Base-by-base conservation (phyloP, 2,113 vertebrate genomes). In the Ahaetulla prasina region DNA sequence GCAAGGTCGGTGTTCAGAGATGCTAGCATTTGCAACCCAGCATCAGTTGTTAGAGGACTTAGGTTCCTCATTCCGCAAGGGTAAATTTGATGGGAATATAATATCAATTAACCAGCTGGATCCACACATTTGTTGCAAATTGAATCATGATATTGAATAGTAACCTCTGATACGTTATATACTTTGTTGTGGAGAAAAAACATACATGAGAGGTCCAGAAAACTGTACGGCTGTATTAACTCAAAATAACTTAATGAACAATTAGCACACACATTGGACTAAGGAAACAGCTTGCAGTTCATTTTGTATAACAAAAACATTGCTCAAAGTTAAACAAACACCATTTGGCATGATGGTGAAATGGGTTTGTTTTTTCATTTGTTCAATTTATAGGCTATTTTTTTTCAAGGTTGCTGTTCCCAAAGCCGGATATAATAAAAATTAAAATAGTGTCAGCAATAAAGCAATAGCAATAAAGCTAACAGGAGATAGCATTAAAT, bases 281-380 rank as follows among this genome's bases (percentile, higher is more conserved):
- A 68, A 90, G 49, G 45, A 50, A 90, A 49, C 27, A 90, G 89
- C 8, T 50, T 63, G 27, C 27, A 68, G 14, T 68, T 57, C 14
- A 89, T 57, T 86, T 89, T 35, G 18, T 88, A 18, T 39, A 0
- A 0, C 2, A 39, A 80, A 55, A 90, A 63, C 20, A 25, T 43
- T 63, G n/a, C 84, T 39, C 18, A 27, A 90, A 91, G 35, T 55
- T 63, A 85, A 95, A 45, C 39, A 91, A 91, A 93, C 60, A 88
- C 63, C 57, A 55, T 7, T 0, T 0, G 20, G 23, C 50, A n/a
- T 88, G 90, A 84, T 27, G 35, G 30, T 12, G 80, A 85, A 88
- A 54, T 89, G 45, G 14, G 16, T 63, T 89, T 55, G 20, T 63
- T 45, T 60, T 57, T 89, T 90, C 47, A 89, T 49, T 89, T 47